phyloP scores from a whole-genome alignment of 2,113 vertebrate species.

The Verasper variegatus region DNA sequence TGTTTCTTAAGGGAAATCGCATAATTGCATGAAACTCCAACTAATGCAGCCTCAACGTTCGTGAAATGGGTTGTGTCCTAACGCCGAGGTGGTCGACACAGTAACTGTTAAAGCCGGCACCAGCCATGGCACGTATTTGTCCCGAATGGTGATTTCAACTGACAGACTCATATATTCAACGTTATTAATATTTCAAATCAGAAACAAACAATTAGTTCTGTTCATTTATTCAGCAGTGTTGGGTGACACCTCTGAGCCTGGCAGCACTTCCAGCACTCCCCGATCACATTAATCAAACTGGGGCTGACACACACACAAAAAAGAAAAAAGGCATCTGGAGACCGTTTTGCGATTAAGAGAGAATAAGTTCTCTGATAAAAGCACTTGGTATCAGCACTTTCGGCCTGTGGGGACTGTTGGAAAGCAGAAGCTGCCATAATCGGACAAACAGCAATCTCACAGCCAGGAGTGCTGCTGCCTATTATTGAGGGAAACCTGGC shows the following conservation, averaged over 20 bases:
- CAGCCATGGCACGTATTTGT: constrained; percentile 33
- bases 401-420: constrained; percentile 50
- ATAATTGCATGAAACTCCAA: constrained; percentile 54
- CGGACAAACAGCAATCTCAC: constrained; percentile 73
- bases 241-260: constrained; percentile 65
- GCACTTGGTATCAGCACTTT: constrained; percentile 74
- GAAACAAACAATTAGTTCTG: constrained; percentile 79
- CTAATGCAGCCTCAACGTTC: constrained; percentile 25
- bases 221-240: constrained; percentile 71
- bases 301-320: constrained; percentile 65
- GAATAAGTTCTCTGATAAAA: constrained; percentile 70
- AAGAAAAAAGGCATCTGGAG: constrained; percentile 62
- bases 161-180: constrained; percentile 48
- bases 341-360: constrained; percentile 73
- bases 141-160: constrained; percentile 50
- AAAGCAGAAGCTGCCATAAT: constrained; percentile 75
- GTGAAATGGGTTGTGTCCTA: constrained; percentile 23
- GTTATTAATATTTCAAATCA: constrained; percentile 76
- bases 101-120: constrained; percentile 13
- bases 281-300: constrained; percentile 81
- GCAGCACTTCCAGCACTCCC: constrained; percentile 69
- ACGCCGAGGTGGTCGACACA: background rate
- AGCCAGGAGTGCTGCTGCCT: constrained; percentile 50
- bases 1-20: constrained; percentile 43
- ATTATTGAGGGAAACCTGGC: constrained; percentile 60